Base-by-base conservation (phyloP, 2,113 vertebrate genomes). In the Chelonoidis abingdonii region DNA sequence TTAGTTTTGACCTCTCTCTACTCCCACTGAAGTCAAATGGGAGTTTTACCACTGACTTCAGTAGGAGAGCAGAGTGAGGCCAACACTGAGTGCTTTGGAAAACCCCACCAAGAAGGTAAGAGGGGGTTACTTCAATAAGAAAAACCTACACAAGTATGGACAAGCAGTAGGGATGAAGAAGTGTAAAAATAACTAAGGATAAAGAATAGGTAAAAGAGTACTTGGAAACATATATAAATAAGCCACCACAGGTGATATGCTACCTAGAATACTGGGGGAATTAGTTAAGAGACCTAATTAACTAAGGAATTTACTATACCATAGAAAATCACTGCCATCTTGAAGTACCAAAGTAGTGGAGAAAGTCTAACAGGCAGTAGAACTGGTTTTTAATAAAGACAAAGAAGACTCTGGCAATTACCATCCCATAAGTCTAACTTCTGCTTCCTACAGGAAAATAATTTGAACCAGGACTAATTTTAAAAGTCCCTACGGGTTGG, bases 111-210 rank as follows among this genome's bases (percentile, higher is more conserved):
- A 6, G 29, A 80, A 44, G 47, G 35, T 76, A 92, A 91, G 90
- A 75, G 3, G 65, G 88, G n/a, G 88, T 89, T 12, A 89, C 21
- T 54, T 41, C 24, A 80, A 54, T 14, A 44, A 84, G 86, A 92
- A 80, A 65, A 10, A 38, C 2, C 16, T 80, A 89, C n/a, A 93
- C 87, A 93, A 89, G 52, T 25, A 75, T 6, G 83, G 54, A 81
- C n/a, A 85, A 93, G 56, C 56, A 59, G 25, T 5, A 91, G 79
- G 95, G 65, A 76, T 79, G 0, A 95, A 92, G 53, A 2, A 2
- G 13, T 47, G 93, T 65, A 89, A 90, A 95, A 90, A 65, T 79
- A 85, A 53, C 8, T 87, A 79, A 57, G 79, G 84, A 86, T 76
- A 85, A 4, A 76, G 80, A 80, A 54, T 5, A 79, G 88, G 53